Evolutionary conservation across 1,140 invertebrate genomes (phyloP).

Genomic region (Scaptomyza montana): DNA sequence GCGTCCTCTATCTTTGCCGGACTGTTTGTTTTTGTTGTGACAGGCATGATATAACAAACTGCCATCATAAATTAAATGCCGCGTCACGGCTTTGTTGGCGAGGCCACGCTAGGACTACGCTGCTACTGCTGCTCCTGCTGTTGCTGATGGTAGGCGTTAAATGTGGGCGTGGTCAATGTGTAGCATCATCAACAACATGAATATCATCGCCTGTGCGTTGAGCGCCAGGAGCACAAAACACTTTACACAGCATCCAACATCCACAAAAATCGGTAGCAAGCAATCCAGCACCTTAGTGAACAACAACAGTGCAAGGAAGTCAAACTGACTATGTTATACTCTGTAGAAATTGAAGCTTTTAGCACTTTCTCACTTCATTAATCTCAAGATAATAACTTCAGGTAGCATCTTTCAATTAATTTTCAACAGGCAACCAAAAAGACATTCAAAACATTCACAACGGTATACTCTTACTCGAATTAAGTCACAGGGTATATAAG

Average conservation of each 20-base stretch:
- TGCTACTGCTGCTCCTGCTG: not conserved
- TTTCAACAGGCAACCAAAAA: no score
- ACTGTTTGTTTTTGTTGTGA: conserved; percentile 79
- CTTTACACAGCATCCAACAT: conserved; percentile 1
- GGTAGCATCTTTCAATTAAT: no score
- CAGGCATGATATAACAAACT: conserved; percentile 82
- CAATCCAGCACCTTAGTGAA: conserved; percentile 35
- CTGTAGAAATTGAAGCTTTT: not conserved
- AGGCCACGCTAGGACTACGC: not conserved
- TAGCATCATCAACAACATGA: conserved; percentile 24
- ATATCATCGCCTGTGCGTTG: conserved; percentile 36
- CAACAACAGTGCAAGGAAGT: not conserved
- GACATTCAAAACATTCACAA: no score
- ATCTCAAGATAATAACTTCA: no score
- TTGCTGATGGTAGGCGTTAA: not conserved
- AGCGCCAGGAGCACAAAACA: conserved; percentile 33
- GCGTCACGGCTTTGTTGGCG: conserved; percentile 69
- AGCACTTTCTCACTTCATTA: no score
- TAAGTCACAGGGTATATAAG: not conserved
- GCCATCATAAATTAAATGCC: conserved; percentile 82
- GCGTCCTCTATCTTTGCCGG: conserved; percentile 62
- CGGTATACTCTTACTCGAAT: not conserved
- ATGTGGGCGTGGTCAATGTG: conserved; percentile 9
- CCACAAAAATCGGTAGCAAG: conserved; percentile 25
- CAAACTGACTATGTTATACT: not conserved